Percentiles rank a stretch among this genome's conserved stretches.
phyloP scores from a whole-genome alignment of 2,113 vertebrate species.

The Chionodraco myersi region DNA sequence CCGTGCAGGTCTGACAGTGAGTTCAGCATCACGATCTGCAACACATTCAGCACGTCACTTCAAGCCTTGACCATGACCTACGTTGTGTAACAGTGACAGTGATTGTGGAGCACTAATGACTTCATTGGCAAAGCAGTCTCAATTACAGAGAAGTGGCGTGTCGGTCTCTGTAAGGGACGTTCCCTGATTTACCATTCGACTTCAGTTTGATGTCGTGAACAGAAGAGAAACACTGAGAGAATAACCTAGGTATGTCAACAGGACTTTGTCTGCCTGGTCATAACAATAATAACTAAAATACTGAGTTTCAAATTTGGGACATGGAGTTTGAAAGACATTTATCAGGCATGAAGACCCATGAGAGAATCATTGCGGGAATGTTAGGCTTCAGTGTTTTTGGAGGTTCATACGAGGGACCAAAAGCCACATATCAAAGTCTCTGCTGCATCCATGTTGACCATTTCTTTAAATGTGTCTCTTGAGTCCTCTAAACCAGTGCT shows the following conservation, averaged over 20 bases:
- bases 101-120: not conserved
- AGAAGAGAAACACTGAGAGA: too few relatives aligned
- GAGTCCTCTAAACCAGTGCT: not conserved
- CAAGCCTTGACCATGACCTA: not conserved
- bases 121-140: not conserved
- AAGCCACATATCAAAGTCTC: not conserved
- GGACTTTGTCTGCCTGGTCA: too few relatives aligned
- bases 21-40: slow-evolving; percentile 95
- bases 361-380: not conserved
- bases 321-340: too few relatives aligned
- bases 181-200: too few relatives aligned
- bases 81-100: not conserved
- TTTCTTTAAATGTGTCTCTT: not conserved
- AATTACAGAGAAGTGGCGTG: not conserved
- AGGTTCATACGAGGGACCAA: not conserved
- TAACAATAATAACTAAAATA: too few relatives aligned
- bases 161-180: not conserved
- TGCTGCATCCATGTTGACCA: not conserved
- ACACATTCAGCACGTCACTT: not conserved
- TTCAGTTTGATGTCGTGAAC: too few relatives aligned
- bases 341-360: too few relatives aligned
- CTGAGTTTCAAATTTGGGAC: too few relatives aligned
- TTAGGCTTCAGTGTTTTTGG: not conserved
- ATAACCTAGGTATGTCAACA: too few relatives aligned
- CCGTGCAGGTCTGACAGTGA: slow-evolving; percentile 92